phyloP scores from a whole-genome alignment of 2,797 vertebrate species.

The Gastrophryne carolinensis region DNA sequence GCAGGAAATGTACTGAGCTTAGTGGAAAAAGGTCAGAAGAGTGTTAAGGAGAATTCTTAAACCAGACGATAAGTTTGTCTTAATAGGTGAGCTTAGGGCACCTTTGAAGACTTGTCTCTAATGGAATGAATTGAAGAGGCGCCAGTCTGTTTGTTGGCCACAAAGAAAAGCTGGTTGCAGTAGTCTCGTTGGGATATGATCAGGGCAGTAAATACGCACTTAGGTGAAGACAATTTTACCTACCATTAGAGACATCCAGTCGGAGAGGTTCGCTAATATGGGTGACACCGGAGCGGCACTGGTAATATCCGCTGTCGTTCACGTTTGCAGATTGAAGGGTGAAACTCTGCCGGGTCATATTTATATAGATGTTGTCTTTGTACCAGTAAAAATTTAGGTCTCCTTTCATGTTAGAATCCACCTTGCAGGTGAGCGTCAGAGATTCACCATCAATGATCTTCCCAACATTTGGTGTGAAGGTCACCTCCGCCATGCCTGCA shows the following conservation, averaged over 20 bases:
- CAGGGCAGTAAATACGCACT: no score
- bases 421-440: neutral
- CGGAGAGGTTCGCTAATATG: conserved; percentile 3
- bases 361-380: neutral
- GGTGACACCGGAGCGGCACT: neutral
- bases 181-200: no score
- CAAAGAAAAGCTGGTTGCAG: no score
- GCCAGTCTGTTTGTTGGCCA: no score
- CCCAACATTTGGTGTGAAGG: conserved; percentile 7
- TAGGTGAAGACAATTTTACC: no score
- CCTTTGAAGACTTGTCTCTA: no score
- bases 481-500: conserved; percentile 16
- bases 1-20: no score
- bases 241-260: conserved; percentile 17
- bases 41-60: no score
- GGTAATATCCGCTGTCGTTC: conserved; percentile 7
- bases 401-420: neutral
- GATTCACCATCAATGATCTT: neutral
- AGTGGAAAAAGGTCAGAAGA: no score
- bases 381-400: conserved; percentile 2
- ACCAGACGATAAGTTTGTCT: no score
- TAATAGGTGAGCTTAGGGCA: no score
- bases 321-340: neutral
- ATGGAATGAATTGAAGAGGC: no score
- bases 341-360: neutral